Evolutionary conservation across 2,888 invertebrate species (phyloP).

Genomic region (Stenurella melanura): DNA sequence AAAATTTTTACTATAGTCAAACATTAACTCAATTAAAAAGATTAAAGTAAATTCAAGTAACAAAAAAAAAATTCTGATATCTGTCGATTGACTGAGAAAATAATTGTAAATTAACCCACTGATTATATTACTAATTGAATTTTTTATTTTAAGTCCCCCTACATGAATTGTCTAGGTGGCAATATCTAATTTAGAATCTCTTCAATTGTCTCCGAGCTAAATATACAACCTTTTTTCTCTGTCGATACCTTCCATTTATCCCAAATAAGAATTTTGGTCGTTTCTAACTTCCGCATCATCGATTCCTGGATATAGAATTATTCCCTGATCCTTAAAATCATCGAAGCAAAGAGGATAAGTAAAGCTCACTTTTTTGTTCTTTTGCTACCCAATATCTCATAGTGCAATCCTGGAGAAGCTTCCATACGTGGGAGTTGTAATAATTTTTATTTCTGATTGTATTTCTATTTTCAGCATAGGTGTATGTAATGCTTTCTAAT

Average conservation of each 20-base stretch:
- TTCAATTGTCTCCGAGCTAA: neutral
- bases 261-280: neutral
- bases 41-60: no score
- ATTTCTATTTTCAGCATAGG: neutral
- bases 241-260: neutral
- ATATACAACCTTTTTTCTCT: neutral
- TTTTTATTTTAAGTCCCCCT: no score
- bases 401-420: neutral
- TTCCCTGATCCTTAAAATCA: constrained; percentile 7
- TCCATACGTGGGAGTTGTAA: neutral
- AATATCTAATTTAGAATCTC: no score
- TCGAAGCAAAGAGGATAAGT: neutral
- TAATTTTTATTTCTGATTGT: neutral
- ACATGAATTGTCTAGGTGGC: no score
- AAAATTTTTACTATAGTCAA: no score
- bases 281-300: neutral
- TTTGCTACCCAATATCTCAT: neutral
- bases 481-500: neutral
- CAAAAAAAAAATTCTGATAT: no score
- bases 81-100: no score
- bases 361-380: neutral
- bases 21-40: no score
- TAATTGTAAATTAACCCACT: no score
- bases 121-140: no score
- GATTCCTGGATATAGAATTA: neutral